These are phyloP conservation scores for Hirtodrosophila duncani DNA, from an alignment of 2,888 invertebrate species.

Conservation along the genomic window DNA sequence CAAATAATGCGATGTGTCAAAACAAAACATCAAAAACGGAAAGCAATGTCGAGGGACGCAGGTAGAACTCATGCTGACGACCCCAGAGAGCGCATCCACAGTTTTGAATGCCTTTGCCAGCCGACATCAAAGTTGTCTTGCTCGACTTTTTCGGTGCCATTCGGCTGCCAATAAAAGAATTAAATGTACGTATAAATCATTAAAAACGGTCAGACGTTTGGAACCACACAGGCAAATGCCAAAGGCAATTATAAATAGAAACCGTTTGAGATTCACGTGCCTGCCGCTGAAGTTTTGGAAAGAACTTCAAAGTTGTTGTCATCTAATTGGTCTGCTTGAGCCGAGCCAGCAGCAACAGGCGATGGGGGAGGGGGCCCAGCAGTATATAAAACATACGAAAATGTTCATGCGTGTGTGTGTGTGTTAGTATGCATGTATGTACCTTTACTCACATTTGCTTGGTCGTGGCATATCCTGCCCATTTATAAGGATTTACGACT, in stretches of 20 bases:
- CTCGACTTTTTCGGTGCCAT: slow-evolving; percentile 22
- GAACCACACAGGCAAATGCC: slow-evolving; percentile 42
- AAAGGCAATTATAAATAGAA: slow-evolving; percentile 56
- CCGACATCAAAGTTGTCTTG: slow-evolving; percentile 51
- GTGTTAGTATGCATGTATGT: background rate
- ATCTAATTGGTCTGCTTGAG: slow-evolving; percentile 26
- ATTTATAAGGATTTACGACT: slow-evolving; percentile 60
- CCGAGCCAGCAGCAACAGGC: background rate
- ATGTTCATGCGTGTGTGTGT: no score
- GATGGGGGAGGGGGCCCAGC: background rate
- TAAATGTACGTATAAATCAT: slow-evolving; percentile 64
- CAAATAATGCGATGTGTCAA: slow-evolving; percentile 64
- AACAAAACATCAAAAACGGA: slow-evolving; percentile 66
- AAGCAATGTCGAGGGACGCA: slow-evolving; percentile 8
- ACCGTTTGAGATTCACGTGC: background rate
- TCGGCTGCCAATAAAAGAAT: slow-evolving; percentile 67
- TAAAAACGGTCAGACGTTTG: slow-evolving; percentile 44
- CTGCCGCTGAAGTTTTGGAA: background rate
- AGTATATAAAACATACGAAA: no score
- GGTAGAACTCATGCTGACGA: slow-evolving; percentile 27
- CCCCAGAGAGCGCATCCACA: slow-evolving; percentile 3
- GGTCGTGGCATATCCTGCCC: slow-evolving; percentile 22
- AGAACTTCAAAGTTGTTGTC: slow-evolving; percentile 23
- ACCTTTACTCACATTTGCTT: slow-evolving; percentile 4
- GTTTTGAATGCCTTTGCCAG: slow-evolving; percentile 14